Percentiles rank a stretch among this genome's conserved stretches.
Evolutionary conservation across 1,140 invertebrate species (phyloP).

Genomic region (Polypedilum vanderplanki): DNA sequence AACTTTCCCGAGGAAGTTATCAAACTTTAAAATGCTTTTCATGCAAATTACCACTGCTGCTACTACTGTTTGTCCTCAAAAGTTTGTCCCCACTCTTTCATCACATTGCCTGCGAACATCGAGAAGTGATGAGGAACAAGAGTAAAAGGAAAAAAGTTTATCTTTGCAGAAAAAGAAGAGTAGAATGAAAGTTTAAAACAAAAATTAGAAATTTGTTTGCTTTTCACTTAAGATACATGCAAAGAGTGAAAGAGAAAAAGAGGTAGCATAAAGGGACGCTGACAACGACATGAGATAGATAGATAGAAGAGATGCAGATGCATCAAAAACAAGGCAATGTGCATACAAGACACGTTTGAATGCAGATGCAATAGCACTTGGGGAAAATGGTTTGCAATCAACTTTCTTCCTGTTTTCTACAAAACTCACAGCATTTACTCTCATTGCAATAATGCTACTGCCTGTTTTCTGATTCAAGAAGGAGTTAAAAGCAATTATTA

Average conservation of each 20-base stretch:
- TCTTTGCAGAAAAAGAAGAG: background rate
- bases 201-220: constrained; percentile 13
- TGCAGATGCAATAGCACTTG: constrained; percentile 1
- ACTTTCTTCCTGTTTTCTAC: constrained; percentile 9
- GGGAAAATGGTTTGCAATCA: constrained; percentile 11
- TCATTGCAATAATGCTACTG: background rate
- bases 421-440: background rate
- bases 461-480: constrained; percentile 15
- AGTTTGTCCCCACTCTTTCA: background rate
- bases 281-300: background rate
- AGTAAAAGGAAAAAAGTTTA: background rate
- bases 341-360: constrained; percentile 11
- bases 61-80: background rate
- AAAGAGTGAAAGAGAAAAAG: background rate
- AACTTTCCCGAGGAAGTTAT: background rate
- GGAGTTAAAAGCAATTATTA: constrained; percentile 19
- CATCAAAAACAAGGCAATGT: background rate
- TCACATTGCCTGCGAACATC: background rate
- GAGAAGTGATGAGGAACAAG: too few relatives aligned
- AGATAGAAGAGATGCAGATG: background rate
- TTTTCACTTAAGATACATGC: background rate
- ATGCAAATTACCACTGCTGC: background rate
- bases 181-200: background rate
- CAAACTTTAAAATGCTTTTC: constrained; percentile 13
- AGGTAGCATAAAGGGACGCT: background rate